A percentile compares a stretch with the other conserved stretches of the same genome.
Conservation (phyloP, 2,113 vertebrate species). For the Scopus umbretta region DNA sequence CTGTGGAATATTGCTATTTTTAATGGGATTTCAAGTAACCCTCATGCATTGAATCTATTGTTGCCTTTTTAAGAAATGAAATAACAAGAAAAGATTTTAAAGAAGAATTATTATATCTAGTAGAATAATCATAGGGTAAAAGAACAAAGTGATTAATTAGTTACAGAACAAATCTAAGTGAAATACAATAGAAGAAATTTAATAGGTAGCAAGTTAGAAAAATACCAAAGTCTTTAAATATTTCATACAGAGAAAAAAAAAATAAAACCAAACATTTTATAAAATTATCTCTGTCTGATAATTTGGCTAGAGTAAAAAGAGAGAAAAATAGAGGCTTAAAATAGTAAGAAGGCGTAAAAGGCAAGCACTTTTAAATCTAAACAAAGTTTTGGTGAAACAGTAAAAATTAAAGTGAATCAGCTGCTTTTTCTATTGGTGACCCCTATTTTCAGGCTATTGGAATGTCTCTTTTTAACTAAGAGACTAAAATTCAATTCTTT, state of each 20-base stretch:
- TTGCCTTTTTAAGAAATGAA: neutral
- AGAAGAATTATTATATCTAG: neutral
- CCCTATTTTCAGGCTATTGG: neutral
- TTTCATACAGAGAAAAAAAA: conserved; percentile 9
- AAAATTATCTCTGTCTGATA: conserved; percentile 18
- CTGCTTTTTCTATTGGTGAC: neutral
- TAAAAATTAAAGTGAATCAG: neutral
- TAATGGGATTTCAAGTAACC: neutral
- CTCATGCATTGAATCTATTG: neutral
- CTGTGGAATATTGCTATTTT: neutral
- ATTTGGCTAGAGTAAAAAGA: neutral
- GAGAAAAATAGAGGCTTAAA: neutral
- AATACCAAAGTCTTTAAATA: neutral
- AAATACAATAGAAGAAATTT: neutral
- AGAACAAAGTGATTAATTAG: neutral
- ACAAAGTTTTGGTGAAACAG: neutral
- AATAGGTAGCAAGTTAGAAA: neutral
- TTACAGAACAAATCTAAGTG: neutral
- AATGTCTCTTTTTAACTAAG: neutral
- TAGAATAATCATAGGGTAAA: neutral
- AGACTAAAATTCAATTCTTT: neutral
- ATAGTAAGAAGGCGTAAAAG: neutral
- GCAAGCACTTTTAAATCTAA: neutral
- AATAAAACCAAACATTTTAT: neutral
- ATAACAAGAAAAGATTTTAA: conserved; percentile 5